phyloP scores from a whole-genome alignment of 2,888 invertebrate genomes.

The Pemphredon lugubris region DNA sequence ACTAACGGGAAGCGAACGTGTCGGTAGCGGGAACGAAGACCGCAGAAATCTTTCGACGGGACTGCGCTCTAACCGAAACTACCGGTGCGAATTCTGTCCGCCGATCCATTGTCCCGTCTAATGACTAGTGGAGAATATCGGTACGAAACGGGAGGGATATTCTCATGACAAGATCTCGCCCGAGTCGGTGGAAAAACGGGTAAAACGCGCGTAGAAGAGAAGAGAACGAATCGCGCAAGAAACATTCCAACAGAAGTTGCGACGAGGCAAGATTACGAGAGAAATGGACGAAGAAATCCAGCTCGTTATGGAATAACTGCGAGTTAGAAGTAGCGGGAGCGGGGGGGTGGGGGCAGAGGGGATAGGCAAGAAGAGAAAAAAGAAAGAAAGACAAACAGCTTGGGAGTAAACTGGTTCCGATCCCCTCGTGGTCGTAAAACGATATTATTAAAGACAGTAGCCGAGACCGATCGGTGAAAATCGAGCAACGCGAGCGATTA shows the following conservation, averaged over 20 bases:
- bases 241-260: neutral
- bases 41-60: neutral
- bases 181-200: too few species aligned
- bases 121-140: too few species aligned
- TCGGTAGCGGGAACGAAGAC: constrained; percentile 4
- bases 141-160: too few species aligned
- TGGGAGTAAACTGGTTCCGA: constrained; percentile 36
- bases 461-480: constrained; percentile 17
- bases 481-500: constrained; percentile 4
- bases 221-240: neutral
- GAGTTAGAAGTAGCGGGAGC: constrained; percentile 1
- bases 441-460: constrained; percentile 29
- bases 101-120: neutral
- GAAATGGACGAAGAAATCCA: constrained; percentile 17
- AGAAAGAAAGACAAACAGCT: constrained; percentile 1
- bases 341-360: too few species aligned
- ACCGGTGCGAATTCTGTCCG: neutral
- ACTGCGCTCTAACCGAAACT: neutral
- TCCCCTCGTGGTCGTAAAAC: constrained; percentile 19
- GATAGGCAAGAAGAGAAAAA: too few species aligned
- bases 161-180: too few species aligned
- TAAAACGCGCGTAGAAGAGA: too few species aligned
- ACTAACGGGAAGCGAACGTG: constrained; percentile 42
- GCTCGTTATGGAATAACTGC: neutral
- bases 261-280: constrained; percentile 7